These are phyloP conservation scores for Vidua macroura DNA, from an alignment of 2,113 vertebrate genomes.

Conservation along the genomic window DNA sequence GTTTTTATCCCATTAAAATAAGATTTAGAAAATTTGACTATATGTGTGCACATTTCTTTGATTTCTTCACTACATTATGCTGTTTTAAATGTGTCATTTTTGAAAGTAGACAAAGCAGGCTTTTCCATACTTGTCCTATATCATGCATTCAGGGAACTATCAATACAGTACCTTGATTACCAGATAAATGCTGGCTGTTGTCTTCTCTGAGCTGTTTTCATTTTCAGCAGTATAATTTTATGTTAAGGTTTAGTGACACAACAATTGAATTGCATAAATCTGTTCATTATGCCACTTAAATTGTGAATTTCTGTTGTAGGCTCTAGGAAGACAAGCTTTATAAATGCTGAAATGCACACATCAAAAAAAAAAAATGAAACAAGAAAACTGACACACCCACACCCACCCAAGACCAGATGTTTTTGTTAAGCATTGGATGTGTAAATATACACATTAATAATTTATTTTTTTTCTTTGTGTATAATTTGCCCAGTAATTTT, in stretches of 20 bases:
- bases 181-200: slow-evolving; percentile 45
- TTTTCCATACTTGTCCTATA: neutral
- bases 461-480: slow-evolving; percentile 20
- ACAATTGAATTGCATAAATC: slow-evolving; percentile 63
- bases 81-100: slow-evolving; percentile 15
- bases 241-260: slow-evolving; percentile 58
- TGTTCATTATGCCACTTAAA: slow-evolving; percentile 61
- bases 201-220: slow-evolving; percentile 52
- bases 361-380: neutral
- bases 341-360: neutral
- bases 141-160: neutral
- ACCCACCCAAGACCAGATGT: slow-evolving; percentile 14
- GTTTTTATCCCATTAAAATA: neutral
- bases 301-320: slow-evolving; percentile 42
- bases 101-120: neutral
- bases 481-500: slow-evolving; percentile 41
- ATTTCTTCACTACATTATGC: neutral
- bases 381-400: neutral
- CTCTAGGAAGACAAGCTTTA: neutral
- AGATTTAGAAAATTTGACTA: neutral
- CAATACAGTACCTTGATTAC: slow-evolving; percentile 32
- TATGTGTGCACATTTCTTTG: neutral
- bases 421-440: slow-evolving; percentile 50
- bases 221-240: slow-evolving; percentile 62
- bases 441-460: neutral